A percentile compares a stretch with the other conserved stretches of the same genome.
Conservation (phyloP, 2,113 vertebrate species). For the Leucosticte australis region DNA sequence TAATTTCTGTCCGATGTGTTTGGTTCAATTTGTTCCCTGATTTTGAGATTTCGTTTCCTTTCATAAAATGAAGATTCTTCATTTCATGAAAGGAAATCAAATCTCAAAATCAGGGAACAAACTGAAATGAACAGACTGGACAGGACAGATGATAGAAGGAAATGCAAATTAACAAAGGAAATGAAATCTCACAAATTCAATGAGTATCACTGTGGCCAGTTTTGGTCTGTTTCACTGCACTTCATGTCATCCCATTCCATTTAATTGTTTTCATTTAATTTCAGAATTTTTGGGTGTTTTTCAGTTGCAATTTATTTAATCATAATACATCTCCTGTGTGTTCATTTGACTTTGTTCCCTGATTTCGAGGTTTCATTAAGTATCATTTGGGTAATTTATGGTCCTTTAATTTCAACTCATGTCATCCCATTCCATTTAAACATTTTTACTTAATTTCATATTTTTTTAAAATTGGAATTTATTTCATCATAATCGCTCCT, state of each 20-base stretch:
- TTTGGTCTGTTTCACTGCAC: neutral
- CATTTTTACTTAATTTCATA: neutral
- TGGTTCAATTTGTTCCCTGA: neutral
- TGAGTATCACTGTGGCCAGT: neutral
- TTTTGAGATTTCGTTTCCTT: neutral
- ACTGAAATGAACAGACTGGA: neutral
- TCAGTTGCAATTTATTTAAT: neutral
- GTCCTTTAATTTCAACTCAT: neutral
- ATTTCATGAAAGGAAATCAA: neutral
- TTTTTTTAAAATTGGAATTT: neutral
- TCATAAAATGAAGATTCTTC: neutral
- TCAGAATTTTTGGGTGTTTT: neutral
- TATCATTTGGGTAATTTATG: neutral
- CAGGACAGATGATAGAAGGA: neutral
- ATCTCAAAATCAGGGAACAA: neutral
- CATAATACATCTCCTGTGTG: neutral
- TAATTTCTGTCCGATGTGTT: neutral
- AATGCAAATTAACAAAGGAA: neutral
- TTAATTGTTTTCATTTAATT: neutral
- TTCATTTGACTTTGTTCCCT: neutral
- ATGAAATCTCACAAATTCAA: neutral
- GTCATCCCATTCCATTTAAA: neutral
- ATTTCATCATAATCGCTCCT: neutral
- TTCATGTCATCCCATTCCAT: neutral
- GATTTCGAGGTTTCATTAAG: neutral